Percentiles rank a stretch among this genome's conserved stretches.
Conservation (phyloP, 2,888 invertebrate species). For the Eudemis profundana region DNA sequence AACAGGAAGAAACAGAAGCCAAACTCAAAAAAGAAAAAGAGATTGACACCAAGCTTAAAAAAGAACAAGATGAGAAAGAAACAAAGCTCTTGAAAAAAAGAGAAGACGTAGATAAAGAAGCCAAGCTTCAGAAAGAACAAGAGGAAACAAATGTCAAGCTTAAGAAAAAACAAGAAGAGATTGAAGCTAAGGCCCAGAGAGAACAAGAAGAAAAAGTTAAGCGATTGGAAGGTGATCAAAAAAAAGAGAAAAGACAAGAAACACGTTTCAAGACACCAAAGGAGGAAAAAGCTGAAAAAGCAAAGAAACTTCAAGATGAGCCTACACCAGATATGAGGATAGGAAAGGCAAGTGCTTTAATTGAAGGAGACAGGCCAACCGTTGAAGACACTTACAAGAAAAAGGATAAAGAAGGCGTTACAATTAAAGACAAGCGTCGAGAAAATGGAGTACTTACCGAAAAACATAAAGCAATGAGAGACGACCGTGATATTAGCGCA, state of each 20-base stretch:
- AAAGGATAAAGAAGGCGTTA: neutral
- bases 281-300: constrained; percentile 33
- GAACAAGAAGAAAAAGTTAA: constrained; percentile 44
- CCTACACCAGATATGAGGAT: constrained; percentile 36
- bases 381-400: constrained; percentile 36
- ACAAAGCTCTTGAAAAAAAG: constrained; percentile 30
- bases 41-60: constrained; percentile 13
- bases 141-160: constrained; percentile 6
- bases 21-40: neutral
- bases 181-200: constrained; percentile 42
- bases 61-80: neutral
- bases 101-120: neutral
- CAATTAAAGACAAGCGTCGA: constrained; percentile 4
- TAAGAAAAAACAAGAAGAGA: constrained; percentile 24
- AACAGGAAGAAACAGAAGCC: constrained; percentile 22
- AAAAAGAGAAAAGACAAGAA: constrained; percentile 37
- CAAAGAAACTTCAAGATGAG: neutral
- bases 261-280: too few species aligned
- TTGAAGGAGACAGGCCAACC: constrained; percentile 12
- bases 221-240: neutral
- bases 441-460: constrained; percentile 16
- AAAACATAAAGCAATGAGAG: constrained; percentile 10
- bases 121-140: constrained; percentile 18
- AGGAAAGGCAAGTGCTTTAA: constrained; percentile 13
- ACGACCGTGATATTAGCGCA: constrained; percentile 2